These are phyloP conservation scores for Fregetta grallaria DNA, from an alignment of 2,113 vertebrate species.

Conservation along the genomic window DNA sequence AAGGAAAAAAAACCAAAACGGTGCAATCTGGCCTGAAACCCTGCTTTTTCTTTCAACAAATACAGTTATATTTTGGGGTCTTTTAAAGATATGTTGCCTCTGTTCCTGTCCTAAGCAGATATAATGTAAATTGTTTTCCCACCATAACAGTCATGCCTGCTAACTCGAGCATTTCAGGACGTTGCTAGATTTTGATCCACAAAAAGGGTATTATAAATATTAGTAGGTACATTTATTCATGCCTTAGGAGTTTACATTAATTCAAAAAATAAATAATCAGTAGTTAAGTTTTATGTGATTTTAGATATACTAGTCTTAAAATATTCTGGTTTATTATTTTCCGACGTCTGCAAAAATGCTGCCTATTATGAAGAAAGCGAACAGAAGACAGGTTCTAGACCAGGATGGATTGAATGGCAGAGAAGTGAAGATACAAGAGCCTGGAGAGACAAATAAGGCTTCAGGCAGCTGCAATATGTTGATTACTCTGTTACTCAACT, in stretches of 20 bases:
- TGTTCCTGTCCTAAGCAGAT: not conserved
- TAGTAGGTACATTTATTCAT: not conserved
- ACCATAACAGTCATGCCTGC: not conserved
- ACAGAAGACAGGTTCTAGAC: not conserved
- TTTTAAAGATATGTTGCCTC: not conserved
- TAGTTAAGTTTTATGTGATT: not conserved
- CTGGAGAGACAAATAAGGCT: not conserved
- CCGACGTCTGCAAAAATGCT: not conserved
- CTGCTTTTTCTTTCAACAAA: not conserved
- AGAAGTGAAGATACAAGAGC: not conserved
- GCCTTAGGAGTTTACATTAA: not conserved
- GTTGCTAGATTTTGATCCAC: not conserved
- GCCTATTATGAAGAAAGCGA: not conserved
- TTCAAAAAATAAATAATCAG: not conserved
- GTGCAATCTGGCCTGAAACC: not conserved
- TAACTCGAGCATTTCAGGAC: not conserved
- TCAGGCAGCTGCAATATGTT: not conserved
- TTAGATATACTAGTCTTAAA: not conserved
- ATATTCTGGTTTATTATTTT: not conserved
- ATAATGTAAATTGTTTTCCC: not conserved
- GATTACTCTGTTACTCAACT: not conserved
- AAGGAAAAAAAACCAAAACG: not conserved
- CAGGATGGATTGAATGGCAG: not conserved
- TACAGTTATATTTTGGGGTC: not conserved
- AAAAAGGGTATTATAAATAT: not conserved